Evolutionary conservation across 2,888 invertebrate genomes (phyloP).

Genomic region (Drosophila emarginata): DNA sequence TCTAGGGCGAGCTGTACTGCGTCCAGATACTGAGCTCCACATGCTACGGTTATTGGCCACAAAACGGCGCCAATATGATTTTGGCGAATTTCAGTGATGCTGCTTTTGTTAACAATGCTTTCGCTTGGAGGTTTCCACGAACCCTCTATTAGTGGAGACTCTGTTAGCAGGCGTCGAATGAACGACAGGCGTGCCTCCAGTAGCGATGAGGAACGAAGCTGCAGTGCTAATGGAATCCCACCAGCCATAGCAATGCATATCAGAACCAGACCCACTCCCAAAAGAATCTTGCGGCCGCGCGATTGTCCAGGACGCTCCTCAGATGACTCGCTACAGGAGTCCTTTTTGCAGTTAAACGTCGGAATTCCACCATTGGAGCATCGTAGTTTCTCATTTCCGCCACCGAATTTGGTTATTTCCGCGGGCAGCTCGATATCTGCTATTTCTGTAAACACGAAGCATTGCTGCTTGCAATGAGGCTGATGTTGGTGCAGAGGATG

Average conservation of each 20-base stretch:
- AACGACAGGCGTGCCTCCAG: slow-evolving; percentile 84
- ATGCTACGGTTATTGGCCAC: slow-evolving; percentile 84
- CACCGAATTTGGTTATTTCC: slow-evolving; percentile 81
- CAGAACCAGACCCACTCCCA: slow-evolving; percentile 76
- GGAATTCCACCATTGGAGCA: slow-evolving; percentile 79
- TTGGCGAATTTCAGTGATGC: slow-evolving; percentile 79
- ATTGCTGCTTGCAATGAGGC: slow-evolving; percentile 82
- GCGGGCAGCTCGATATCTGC: slow-evolving; percentile 82
- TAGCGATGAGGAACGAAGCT: slow-evolving; percentile 84
- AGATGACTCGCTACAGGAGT: slow-evolving; percentile 70
- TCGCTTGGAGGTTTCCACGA: slow-evolving; percentile 80
- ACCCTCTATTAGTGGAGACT: slow-evolving; percentile 85
- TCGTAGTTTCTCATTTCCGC: slow-evolving; percentile 78
- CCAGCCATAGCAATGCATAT: slow-evolving; percentile 82
- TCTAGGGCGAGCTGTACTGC: slow-evolving; percentile 87
- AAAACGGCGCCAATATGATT: slow-evolving; percentile 84
- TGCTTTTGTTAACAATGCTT: slow-evolving; percentile 70
- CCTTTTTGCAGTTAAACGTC: slow-evolving; percentile 79
- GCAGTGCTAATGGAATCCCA: slow-evolving; percentile 84
- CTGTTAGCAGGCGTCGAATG: slow-evolving; percentile 84
- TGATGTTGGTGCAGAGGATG: slow-evolving; percentile 80
- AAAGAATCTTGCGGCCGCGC: slow-evolving; percentile 76
- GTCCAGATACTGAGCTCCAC: slow-evolving; percentile 86
- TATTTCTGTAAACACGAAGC: slow-evolving; percentile 82
- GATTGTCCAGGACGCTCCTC: slow-evolving; percentile 69